phyloP scores from a whole-genome alignment of 1,140 invertebrate genomes.

The Bombus vancouverensis region DNA sequence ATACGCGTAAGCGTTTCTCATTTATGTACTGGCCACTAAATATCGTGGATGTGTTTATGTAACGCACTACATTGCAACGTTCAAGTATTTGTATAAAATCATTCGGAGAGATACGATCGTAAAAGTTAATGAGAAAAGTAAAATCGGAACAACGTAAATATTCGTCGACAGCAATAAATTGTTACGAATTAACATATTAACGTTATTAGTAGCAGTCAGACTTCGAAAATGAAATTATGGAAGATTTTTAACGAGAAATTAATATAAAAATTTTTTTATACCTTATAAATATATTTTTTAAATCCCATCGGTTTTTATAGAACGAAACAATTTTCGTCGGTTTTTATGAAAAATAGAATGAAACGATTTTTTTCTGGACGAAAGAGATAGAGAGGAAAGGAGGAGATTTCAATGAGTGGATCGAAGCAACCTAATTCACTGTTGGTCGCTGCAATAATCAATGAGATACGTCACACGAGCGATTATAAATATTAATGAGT shows the following conservation, averaged over 20 bases:
- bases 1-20: not conserved
- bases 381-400: not conserved
- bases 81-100: not conserved
- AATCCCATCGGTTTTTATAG: not conserved
- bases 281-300: not conserved
- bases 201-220: not conserved
- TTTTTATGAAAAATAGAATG: too few relatives aligned
- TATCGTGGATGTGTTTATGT: not conserved
- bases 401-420: slow-evolving; percentile 10
- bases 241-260: not conserved
- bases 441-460: slow-evolving; percentile 15
- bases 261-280: not conserved
- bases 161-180: not conserved
- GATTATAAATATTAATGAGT: slow-evolving; percentile 64
- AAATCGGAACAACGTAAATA: not conserved
- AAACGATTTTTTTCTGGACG: not conserved
- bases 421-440: slow-evolving; percentile 10
- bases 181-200: not conserved
- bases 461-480: slow-evolving; percentile 42
- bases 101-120: not conserved
- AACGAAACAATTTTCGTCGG: too few relatives aligned
- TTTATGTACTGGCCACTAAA: not conserved
- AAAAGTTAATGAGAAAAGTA: not conserved
- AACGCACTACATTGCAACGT: not conserved
- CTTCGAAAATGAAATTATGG: not conserved